Conservation (phyloP, 1,140 invertebrate genomes). For the Musca vetustissima region DNA sequence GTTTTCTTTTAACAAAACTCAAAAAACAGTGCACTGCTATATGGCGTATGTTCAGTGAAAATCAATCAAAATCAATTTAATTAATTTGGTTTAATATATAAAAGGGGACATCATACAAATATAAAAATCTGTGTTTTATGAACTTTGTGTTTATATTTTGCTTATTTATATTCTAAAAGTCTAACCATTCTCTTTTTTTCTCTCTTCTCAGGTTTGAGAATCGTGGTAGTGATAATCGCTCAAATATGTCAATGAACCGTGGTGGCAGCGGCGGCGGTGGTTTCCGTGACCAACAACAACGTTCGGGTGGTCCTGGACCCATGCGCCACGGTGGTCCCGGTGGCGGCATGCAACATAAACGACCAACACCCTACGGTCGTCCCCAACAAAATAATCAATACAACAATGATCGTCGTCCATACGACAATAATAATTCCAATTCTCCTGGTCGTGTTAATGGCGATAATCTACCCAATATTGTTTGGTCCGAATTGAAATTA, state of each 20-base stretch:
- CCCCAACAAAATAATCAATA: not conserved
- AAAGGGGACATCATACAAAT: too few relatives aligned
- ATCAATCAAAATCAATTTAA: too few relatives aligned
- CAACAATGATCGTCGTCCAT: constrained; percentile 16
- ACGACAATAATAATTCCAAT: not conserved
- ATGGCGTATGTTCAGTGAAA: too few relatives aligned
- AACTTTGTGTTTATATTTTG: too few relatives aligned
- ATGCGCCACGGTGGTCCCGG: constrained; percentile 23
- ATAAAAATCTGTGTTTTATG: too few relatives aligned
- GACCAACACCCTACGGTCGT: constrained; percentile 6
- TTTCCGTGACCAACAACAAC: constrained; percentile 27
- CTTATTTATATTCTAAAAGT: too few relatives aligned
- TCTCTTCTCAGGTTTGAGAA: constrained; percentile 24
- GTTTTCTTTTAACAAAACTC: too few relatives aligned
- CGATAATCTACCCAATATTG: constrained; percentile 74
- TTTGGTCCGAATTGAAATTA: constrained; percentile 71
- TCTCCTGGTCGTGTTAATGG: constrained; percentile 50
- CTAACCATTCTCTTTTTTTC: not conserved
- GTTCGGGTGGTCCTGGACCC: constrained; percentile 12
- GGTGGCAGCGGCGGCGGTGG: constrained; percentile 12
- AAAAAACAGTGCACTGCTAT: too few relatives aligned
- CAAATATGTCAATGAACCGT: constrained; percentile 18
- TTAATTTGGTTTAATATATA: too few relatives aligned
- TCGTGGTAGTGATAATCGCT: constrained; percentile 24
- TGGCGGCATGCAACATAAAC: constrained; percentile 17